A percentile compares a stretch with the other conserved stretches of the same genome.
These are phyloP conservation scores for Otus scops DNA, from an alignment of 2,797 vertebrate species.

Conservation along the genomic window DNA sequence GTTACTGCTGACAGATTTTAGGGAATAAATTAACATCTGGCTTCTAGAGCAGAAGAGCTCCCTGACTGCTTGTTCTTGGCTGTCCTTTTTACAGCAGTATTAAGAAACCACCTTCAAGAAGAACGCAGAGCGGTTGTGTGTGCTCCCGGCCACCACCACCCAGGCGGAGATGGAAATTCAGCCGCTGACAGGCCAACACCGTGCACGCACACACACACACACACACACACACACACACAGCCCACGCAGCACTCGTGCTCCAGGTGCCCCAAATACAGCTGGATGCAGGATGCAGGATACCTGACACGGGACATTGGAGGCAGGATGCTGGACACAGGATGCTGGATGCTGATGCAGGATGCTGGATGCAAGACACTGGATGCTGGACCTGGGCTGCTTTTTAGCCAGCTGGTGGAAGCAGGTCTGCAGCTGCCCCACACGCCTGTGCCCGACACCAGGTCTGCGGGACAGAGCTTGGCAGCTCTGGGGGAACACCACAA, in stretches of 20 bases:
- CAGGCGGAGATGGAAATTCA: no score
- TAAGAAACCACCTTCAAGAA: no score
- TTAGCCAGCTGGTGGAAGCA: not conserved
- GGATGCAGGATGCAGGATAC: not conserved
- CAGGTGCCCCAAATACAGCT: not conserved
- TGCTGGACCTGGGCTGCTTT: not conserved
- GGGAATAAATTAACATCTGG: not conserved
- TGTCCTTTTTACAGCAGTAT: no score
- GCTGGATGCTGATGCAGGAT: not conserved
- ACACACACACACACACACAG: no score
- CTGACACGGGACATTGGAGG: not conserved
- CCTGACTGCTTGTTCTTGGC: no score
- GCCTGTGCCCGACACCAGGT: not conserved
- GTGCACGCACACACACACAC: no score
- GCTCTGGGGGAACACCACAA: not conserved
- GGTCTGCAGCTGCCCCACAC: not conserved
- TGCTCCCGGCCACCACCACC: no score
- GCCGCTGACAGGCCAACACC: no score
- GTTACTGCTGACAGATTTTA: accelerated
- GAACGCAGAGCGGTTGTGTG: no score
- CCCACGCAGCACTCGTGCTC: not conserved
- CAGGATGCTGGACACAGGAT: not conserved
- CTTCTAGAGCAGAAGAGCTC: not conserved
- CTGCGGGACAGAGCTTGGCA: accelerated
- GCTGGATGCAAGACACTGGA: not conserved